Conservation (phyloP, 2,797 vertebrate species). For the Natrix natrix region DNA sequence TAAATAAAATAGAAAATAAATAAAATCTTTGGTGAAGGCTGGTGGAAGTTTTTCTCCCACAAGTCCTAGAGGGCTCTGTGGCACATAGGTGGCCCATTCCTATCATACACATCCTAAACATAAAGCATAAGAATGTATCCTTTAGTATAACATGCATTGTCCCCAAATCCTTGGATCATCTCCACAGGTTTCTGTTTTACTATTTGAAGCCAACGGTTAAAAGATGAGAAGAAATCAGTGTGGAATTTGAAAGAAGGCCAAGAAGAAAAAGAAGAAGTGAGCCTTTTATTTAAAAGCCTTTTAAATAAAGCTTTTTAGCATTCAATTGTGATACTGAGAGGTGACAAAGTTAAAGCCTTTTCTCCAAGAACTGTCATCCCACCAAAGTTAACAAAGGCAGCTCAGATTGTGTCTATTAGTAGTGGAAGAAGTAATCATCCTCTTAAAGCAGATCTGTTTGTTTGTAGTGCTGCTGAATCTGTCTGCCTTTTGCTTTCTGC, state of each 20-base stretch:
- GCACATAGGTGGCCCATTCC: not conserved
- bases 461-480: not conserved
- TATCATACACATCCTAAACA: not conserved
- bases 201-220: not conserved
- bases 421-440: not conserved
- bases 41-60: not conserved
- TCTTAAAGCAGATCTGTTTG: not conserved
- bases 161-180: not conserved
- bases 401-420: not conserved
- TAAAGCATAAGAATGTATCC: not conserved
- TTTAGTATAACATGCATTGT: not conserved
- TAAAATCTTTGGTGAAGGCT: not conserved
- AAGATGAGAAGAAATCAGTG: constrained; percentile 1
- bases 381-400: constrained; percentile 3
- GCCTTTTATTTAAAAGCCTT: not conserved
- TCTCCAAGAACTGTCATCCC: not conserved
- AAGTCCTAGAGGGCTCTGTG: not conserved
- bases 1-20: not conserved
- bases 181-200: not conserved
- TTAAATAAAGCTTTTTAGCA: constrained; percentile 1
- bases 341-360: not conserved
- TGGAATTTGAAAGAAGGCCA: not conserved
- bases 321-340: not conserved
- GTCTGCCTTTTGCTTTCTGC: not conserved
- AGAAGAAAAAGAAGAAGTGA: not conserved